phyloP scores from a whole-genome alignment of 2,888 invertebrate species.

The Caenorhabditis uteleia region DNA sequence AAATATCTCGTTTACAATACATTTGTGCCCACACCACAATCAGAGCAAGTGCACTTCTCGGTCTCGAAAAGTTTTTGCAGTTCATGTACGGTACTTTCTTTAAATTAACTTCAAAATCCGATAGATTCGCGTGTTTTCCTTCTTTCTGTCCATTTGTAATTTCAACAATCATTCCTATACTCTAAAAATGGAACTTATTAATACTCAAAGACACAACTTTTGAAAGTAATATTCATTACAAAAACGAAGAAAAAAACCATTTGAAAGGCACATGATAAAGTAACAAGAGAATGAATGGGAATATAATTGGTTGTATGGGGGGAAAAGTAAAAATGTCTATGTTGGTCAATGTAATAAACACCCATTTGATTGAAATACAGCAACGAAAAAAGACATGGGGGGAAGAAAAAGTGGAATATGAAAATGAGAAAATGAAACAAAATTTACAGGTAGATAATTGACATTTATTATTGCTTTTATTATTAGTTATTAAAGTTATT shows the following conservation, averaged over 20 bases:
- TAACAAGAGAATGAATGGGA: neutral
- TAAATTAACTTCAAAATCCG: too few relatives aligned
- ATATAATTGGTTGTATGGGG: neutral
- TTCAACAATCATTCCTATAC: too few relatives aligned
- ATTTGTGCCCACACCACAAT: too few relatives aligned
- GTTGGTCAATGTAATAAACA: neutral
- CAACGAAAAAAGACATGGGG: neutral
- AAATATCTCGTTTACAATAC: too few relatives aligned
- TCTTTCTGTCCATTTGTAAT: too few relatives aligned
- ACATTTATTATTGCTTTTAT: constrained; percentile 1
- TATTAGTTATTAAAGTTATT: neutral
- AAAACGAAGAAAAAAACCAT: neutral
- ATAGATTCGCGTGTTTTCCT: too few relatives aligned
- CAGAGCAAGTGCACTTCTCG: too few relatives aligned
- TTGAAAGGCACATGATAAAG: constrained; percentile 1
- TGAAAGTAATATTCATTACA: neutral
- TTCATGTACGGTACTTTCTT: too few relatives aligned
- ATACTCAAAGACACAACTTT: neutral
- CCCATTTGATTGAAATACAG: constrained; percentile 2
- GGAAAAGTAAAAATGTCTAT: neutral
- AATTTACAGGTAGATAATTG: neutral
- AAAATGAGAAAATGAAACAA: neutral
- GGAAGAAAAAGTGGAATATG: neutral
- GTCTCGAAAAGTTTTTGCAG: too few relatives aligned
- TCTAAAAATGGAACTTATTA: too few relatives aligned